A percentile compares a stretch with the other conserved stretches of the same genome.
phyloP scores from a whole-genome alignment of 2,113 vertebrate genomes.

The Ammospiza nelsoni region DNA sequence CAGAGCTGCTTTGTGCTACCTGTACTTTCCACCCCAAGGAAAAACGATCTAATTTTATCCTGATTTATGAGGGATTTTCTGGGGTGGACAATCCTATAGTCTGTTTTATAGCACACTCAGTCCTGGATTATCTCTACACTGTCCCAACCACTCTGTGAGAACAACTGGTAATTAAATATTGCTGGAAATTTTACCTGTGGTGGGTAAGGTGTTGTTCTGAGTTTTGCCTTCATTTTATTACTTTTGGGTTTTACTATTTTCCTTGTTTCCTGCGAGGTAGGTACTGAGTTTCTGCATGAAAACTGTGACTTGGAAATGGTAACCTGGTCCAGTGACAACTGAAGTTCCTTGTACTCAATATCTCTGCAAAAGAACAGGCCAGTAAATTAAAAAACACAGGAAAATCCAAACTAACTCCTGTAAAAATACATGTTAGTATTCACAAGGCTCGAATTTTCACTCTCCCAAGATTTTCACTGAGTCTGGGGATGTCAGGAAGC shows the following conservation, averaged over 20 bases:
- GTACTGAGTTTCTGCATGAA: slow-evolving; percentile 79
- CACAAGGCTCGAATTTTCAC: neutral
- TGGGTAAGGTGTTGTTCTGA: slow-evolving; percentile 84
- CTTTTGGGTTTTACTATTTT: slow-evolving; percentile 86
- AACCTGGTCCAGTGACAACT: slow-evolving; percentile 89
- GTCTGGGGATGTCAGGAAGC: neutral
- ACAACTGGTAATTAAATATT: neutral
- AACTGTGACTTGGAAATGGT: slow-evolving; percentile 76
- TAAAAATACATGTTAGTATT: neutral
- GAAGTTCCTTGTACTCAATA: slow-evolving; percentile 89
- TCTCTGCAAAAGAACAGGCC: slow-evolving; percentile 79
- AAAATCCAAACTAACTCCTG: neutral
- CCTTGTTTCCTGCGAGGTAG: slow-evolving; percentile 85
- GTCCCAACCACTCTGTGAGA: neutral
- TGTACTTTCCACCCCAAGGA: neutral
- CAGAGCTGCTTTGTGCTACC: neutral
- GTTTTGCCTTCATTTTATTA: slow-evolving; percentile 83
- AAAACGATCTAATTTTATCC: neutral
- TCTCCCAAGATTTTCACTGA: neutral
- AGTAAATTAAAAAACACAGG: neutral
- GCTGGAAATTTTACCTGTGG: slow-evolving; percentile 78
- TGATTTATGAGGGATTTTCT: neutral
- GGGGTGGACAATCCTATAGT: no score
- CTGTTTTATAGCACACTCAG: neutral
- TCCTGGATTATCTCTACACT: neutral